A percentile compares a stretch with the other conserved stretches of the same genome.
phyloP scores from a whole-genome alignment of 2,113 vertebrate species.

The Heliornis fulica region DNA sequence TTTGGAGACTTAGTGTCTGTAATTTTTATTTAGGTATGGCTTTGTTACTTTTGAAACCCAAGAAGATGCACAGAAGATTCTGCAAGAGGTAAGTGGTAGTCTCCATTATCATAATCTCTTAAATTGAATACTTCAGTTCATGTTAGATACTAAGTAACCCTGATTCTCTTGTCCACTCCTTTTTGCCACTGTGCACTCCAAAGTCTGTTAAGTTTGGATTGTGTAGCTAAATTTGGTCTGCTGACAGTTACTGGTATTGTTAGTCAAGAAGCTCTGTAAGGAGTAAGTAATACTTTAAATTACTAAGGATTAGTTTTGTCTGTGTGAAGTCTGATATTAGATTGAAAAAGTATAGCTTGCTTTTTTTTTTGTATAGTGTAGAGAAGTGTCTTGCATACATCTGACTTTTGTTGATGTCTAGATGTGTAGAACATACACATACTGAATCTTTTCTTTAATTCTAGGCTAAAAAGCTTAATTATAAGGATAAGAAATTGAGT shows the following conservation, averaged over 20 bases:
- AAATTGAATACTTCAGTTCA: neutral
- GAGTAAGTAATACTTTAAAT: neutral
- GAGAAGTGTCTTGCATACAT: no score
- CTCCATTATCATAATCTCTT: neutral
- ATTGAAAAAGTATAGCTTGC: neutral
- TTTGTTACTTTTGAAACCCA: conserved; percentile 88
- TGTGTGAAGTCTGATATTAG: neutral
- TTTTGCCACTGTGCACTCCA: neutral
- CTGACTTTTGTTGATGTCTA: neutral
- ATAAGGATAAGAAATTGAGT: conserved; percentile 84
- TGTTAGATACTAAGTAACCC: neutral
- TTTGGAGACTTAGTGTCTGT: neutral
- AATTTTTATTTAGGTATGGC: conserved; percentile 81
- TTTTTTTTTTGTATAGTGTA: neutral
- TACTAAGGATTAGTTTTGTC: neutral
- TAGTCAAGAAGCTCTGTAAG: neutral
- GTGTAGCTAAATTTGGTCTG: neutral
- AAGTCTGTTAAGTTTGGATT: neutral
- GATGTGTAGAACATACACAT: neutral
- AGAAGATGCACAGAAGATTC: conserved; percentile 86
- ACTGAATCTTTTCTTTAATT: conserved; percentile 5
- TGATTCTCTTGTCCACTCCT: neutral
- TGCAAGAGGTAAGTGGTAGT: conserved; percentile 78
- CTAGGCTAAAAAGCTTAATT: conserved; percentile 80
- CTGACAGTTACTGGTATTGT: neutral